Evolutionary conservation across 2,113 vertebrate genomes (phyloP).

Genomic region (Tupaia chinensis): DNA sequence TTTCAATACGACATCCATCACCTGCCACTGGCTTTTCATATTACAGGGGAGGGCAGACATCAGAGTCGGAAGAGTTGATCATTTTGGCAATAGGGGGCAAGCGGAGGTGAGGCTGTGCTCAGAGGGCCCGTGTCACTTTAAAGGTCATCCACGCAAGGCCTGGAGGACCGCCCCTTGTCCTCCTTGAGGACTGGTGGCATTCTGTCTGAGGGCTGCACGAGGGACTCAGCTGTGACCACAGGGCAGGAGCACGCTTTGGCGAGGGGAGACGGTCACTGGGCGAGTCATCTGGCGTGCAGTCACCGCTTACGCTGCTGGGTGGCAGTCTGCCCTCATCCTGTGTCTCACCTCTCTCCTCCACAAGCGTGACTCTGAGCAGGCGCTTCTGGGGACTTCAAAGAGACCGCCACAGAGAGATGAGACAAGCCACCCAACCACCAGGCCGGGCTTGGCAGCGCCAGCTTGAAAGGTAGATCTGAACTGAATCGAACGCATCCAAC

Average conservation of each 20-base stretch:
- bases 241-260: neutral
- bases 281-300: neutral
- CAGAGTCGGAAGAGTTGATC: neutral
- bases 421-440: neutral
- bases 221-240: neutral
- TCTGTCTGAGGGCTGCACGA: too few species aligned
- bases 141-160: neutral
- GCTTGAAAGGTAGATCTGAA: neutral
- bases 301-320: conserved; percentile 36
- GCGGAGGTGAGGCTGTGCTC: neutral
- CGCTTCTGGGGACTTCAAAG: conserved; percentile 53
- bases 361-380: neutral
- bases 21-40: neutral
- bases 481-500: neutral
- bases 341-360: neutral
- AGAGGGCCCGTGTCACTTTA: rapidly evolving
- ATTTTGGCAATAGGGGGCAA: neutral
- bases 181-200: neutral
- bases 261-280: neutral
- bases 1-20: neutral
- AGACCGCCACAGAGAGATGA: neutral
- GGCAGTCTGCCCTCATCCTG: conserved; percentile 1
- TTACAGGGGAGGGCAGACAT: neutral
- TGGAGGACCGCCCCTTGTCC: neutral
- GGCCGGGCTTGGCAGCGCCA: neutral